Conservation (phyloP, 2,797 vertebrate genomes). For the Lacerta viridis region DNA sequence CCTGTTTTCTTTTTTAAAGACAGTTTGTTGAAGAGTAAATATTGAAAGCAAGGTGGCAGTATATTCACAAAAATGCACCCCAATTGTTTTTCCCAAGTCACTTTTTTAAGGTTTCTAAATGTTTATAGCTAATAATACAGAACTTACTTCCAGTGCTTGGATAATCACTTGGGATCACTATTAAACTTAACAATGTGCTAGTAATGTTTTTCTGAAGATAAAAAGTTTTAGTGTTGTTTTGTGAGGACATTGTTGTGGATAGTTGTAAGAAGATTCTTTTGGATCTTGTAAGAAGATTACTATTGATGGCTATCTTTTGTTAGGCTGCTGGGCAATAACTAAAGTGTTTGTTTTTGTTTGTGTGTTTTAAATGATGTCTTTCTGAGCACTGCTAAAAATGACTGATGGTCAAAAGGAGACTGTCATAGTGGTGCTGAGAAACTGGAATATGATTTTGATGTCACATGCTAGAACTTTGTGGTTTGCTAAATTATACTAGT, state of each 20-base stretch:
- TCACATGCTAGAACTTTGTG: neutral
- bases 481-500: neutral
- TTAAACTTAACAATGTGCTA: neutral
- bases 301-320: neutral
- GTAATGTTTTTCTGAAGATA: neutral
- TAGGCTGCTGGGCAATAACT: neutral
- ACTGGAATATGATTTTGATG: neutral
- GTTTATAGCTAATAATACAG: neutral
- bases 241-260: neutral
- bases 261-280: neutral
- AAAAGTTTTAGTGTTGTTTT: neutral
- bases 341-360: neutral
- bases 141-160: neutral
- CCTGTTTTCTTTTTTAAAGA: neutral
- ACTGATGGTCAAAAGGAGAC: neutral
- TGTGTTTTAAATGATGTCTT: neutral
- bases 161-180: neutral
- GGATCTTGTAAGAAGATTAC: neutral
- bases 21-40: neutral
- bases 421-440: neutral
- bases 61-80: neutral
- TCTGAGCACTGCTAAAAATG: neutral
- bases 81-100: neutral
- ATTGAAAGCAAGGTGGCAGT: constrained; percentile 29
- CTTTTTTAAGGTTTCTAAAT: neutral